These are phyloP conservation scores for Plagodis pulveraria DNA, from an alignment of 2,888 invertebrate species.

Conservation along the genomic window DNA sequence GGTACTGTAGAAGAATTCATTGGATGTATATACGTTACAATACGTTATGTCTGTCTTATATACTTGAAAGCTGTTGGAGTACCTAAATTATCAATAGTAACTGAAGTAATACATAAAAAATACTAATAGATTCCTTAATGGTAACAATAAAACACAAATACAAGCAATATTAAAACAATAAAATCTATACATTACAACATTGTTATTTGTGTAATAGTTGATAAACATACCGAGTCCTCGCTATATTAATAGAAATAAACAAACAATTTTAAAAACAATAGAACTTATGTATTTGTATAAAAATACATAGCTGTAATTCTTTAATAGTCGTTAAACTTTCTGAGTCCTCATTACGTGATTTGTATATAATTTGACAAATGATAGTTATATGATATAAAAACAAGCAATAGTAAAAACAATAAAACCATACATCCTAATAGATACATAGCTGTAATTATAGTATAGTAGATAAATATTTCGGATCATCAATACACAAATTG, in stretches of 20 bases:
- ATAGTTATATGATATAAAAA: not conserved
- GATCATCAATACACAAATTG: not conserved
- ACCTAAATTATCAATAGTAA: not conserved
- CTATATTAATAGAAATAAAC: too few relatives aligned
- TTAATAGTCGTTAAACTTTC: too few relatives aligned
- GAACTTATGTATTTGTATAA: too few relatives aligned
- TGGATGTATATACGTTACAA: constrained; percentile 15
- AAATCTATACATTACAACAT: not conserved
- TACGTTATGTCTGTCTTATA: constrained; percentile 9
- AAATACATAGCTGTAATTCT: too few relatives aligned
- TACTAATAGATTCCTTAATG: not conserved
- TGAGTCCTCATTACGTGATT: too few relatives aligned
- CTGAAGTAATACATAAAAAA: not conserved
- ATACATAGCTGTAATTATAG: too few relatives aligned
- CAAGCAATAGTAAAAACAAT: not conserved
- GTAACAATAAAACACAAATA: not conserved
- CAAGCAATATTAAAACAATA: not conserved
- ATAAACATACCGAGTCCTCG: too few relatives aligned
- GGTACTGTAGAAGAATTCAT: constrained; percentile 38
- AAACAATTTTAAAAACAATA: too few relatives aligned
- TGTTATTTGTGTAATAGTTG: too few relatives aligned
- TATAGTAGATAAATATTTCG: too few relatives aligned
- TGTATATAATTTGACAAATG: too few relatives aligned
- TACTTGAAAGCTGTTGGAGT: constrained; percentile 24
- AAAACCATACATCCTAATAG: not conserved